Evolutionary conservation across 2,888 invertebrate genomes (phyloP), one percentile per base, ranked within the genome.

Genomic region (Pseudococcus jackbeardsleyi): DNA sequence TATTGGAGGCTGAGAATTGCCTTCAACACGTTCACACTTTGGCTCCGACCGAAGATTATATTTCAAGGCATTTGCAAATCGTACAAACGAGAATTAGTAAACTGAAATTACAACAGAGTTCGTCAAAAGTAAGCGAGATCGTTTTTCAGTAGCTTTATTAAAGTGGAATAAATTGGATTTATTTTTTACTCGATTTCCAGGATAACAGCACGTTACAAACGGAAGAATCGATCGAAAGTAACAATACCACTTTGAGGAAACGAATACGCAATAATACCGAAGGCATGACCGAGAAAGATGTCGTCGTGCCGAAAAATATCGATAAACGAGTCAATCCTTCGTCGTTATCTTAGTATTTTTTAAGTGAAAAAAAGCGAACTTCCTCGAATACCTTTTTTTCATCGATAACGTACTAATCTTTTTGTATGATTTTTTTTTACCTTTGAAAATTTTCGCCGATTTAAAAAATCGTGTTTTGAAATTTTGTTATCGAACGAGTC

Each of bases 11-110:
- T 0, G 96, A 96, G 90, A 93, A 94, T 86, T 99, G 99, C 91
- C 93, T 99, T 22, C 93, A 95, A 85, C 94, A 95, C 85, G 97
- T 97, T 0, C 95, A 96, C 87, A 93, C 93, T 8, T 92, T 98
- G 39, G 97, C 98, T 0, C 98, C 98, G 0, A 93, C 94, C 89
- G 98, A 98, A 91, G 96, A 96, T 90, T 99, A 99, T 93, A 96
- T 99, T 72, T 93, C 95, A 88, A 94, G 96, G 19, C 99, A 99
- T 91, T 93, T 99, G 68, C 95, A 95, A 90, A 98, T 98, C 87
- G 98, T 99, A 22, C 94, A 96, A 89, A 90, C 90, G 33, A 88
- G 90, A 50, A 90, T 90, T 19, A 89, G 90, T 33, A 90, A 90
- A 84, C 72, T 89, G 12, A 89, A 89, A 79, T 39, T 48, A 26